phyloP scores from a whole-genome alignment of 2,797 vertebrate genomes.

The Cuculus canorus region DNA sequence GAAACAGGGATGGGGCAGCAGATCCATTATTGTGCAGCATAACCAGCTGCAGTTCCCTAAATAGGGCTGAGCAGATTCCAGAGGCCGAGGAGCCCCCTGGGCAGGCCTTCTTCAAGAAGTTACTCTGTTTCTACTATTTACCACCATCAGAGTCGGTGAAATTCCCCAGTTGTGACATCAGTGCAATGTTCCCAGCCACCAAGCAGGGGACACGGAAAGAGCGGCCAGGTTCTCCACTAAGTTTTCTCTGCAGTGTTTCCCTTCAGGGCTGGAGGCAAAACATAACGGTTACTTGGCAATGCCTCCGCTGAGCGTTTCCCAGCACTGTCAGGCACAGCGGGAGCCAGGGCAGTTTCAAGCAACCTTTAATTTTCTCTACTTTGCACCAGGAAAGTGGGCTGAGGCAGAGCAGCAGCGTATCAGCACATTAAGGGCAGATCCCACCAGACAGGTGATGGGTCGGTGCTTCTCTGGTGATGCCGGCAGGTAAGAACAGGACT shows the following conservation, averaged over 20 bases:
- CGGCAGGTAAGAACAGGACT: background rate
- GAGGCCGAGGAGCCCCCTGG: background rate
- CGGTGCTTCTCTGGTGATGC: background rate
- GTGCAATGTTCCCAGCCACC: background rate
- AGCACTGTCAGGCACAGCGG: background rate
- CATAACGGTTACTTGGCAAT: background rate
- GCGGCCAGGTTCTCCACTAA: background rate
- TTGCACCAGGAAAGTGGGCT: background rate
- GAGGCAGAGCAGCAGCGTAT: background rate
- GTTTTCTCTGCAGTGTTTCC: background rate
- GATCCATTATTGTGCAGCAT: rapidly evolving
- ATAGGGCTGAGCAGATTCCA: background rate
- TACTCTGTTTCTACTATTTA: background rate
- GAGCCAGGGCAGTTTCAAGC: background rate
- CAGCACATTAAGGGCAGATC: background rate
- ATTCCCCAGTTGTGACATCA: constrained; percentile 35
- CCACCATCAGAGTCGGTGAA: background rate
- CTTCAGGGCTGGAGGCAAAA: constrained; percentile 13
- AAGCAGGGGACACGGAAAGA: background rate
- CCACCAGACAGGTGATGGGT: background rate
- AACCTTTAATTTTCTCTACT: background rate
- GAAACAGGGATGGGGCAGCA: background rate
- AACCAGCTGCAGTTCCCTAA: background rate
- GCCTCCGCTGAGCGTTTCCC: background rate
- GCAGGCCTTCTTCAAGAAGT: constrained; percentile 6